These are phyloP conservation scores for Glandiceps talaboti DNA, from an alignment of 53 echinoderm and acorn worm species.

Conservation along the genomic window DNA sequence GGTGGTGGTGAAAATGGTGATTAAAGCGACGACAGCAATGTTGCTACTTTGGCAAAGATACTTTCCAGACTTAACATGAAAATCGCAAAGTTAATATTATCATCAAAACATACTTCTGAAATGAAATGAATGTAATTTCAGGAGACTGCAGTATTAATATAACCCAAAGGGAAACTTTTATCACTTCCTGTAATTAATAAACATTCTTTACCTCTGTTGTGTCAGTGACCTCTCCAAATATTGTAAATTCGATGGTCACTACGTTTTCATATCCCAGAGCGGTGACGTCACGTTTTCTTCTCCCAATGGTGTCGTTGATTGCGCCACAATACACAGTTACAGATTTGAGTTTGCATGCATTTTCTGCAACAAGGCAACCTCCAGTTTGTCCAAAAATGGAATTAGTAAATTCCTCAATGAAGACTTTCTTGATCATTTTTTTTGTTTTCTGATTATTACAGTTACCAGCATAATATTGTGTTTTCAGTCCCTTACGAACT, in stretches of 20 bases:
- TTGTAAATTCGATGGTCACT: slow-evolving; percentile 23
- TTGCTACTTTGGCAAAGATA: slow-evolving; percentile 13
- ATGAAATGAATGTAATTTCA: no score
- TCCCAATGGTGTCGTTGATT: slow-evolving; percentile 9
- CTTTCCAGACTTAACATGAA: no score
- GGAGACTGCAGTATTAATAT: no score
- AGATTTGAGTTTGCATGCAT: slow-evolving; percentile 1
- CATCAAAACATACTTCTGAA: no score
- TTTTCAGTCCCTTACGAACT: slow-evolving; percentile 4
- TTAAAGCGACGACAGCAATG: neutral
- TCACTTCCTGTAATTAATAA: no score
- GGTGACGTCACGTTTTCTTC: slow-evolving; percentile 5
- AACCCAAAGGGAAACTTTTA: no score
- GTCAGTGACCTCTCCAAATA: neutral
- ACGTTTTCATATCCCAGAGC: slow-evolving; percentile 4
- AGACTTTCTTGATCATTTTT: slow-evolving; percentile 15
- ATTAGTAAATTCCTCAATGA: slow-evolving; percentile 19
- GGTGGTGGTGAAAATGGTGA: neutral
- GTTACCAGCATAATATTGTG: slow-evolving; percentile 33
- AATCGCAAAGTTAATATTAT: no score
- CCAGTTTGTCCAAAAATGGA: neutral
- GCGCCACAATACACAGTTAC: slow-evolving; percentile 34
- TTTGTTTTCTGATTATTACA: slow-evolving; percentile 18
- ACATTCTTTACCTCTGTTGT: neutral
- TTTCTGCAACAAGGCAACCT: slow-evolving; percentile 4